Conservation (phyloP, 2,888 invertebrate genomes). For the Parnassius glacialis region DNA sequence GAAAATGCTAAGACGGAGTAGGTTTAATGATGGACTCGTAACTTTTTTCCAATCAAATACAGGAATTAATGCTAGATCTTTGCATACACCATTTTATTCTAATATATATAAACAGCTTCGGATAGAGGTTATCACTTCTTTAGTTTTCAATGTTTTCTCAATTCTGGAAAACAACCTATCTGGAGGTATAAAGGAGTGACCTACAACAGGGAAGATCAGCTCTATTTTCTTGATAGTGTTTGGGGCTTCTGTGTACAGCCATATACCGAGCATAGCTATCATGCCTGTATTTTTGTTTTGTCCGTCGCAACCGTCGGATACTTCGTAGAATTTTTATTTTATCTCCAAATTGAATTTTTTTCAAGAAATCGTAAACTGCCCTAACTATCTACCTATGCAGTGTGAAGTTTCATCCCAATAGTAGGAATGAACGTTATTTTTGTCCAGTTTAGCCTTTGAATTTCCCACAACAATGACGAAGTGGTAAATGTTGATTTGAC, state of each 20-base stretch:
- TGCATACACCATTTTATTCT: no score
- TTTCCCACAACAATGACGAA: neutral
- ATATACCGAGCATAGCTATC: neutral
- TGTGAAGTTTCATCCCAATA: neutral
- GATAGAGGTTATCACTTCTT: no score
- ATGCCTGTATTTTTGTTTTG: neutral
- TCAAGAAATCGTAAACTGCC: neutral
- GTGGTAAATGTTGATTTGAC: no score
- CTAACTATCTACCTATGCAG: neutral
- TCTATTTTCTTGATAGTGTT: neutral
- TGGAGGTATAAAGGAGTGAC: neutral
- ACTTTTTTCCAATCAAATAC: no score
- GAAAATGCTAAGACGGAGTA: no score
- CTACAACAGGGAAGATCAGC: neutral
- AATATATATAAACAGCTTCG: no score
- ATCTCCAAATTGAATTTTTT: neutral
- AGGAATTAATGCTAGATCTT: no score
- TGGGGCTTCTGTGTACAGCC: neutral
- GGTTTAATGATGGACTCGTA: no score
- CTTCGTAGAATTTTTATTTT: no score
- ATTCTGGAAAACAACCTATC: neutral
- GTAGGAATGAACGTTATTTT: neutral
- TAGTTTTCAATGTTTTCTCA: neutral
- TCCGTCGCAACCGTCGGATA: neutral
- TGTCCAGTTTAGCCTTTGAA: neutral